Conservation (phyloP, 2,888 invertebrate genomes). For the Zootermopsis nevadensis region DNA sequence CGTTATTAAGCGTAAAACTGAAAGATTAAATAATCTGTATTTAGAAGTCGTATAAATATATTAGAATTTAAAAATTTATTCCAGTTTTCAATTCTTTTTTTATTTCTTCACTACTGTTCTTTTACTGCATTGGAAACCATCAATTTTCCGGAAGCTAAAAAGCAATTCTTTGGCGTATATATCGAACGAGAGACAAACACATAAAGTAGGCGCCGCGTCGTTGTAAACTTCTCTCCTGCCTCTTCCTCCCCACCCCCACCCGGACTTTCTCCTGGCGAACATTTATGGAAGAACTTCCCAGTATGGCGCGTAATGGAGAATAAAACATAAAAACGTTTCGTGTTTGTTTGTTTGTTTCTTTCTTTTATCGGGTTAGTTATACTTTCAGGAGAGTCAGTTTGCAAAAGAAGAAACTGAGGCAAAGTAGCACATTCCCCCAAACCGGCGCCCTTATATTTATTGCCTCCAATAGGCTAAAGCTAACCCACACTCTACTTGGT, state of each 20-base stretch:
- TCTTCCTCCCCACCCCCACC: neutral
- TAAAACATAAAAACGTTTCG: neutral
- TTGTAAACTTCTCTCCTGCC: neutral
- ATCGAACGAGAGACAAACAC: neutral
- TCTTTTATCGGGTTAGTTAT: slow-evolving; percentile 17
- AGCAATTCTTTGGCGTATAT: neutral
- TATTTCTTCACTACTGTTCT: neutral
- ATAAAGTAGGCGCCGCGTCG: neutral
- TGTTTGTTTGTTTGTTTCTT: neutral
- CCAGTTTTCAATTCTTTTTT: neutral
- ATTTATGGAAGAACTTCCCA: slow-evolving; percentile 8
- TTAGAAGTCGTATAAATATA: neutral
- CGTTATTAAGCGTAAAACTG: neutral
- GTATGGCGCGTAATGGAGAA: neutral
- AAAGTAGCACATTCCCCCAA: slow-evolving; percentile 24
- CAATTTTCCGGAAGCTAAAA: neutral
- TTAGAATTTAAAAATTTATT: neutral
- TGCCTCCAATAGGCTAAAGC: slow-evolving; percentile 3
- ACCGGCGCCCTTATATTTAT: neutral
- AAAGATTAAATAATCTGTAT: neutral
- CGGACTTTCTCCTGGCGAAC: neutral
- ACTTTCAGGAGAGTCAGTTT: slow-evolving; percentile 1
- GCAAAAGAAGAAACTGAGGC: neutral
- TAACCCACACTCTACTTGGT: neutral
- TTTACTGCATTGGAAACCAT: neutral